phyloP scores from a whole-genome alignment of 2,797 vertebrate species.

The Poecilia velifera region DNA sequence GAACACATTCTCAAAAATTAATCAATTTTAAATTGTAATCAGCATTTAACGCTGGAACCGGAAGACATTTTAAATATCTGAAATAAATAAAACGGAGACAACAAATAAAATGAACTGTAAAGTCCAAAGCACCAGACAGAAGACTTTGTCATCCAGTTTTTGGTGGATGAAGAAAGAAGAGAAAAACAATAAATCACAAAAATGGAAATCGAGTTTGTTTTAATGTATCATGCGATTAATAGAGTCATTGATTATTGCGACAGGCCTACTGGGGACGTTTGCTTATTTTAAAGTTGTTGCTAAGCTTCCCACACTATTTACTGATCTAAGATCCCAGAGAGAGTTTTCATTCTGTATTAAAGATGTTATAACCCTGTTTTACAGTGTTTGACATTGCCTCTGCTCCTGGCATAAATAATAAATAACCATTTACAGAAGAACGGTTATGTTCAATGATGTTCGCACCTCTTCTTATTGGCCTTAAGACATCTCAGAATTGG shows the following conservation, averaged over 20 bases:
- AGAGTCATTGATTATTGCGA: background rate
- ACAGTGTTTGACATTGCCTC: background rate
- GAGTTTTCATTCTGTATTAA: background rate
- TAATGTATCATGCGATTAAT: background rate
- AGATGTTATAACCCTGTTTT: background rate
- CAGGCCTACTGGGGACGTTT: too few species aligned
- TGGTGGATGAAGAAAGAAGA: too few species aligned
- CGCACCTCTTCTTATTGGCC: background rate
- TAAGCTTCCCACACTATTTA: background rate
- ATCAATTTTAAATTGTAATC: too few species aligned
- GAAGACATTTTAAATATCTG: too few species aligned
- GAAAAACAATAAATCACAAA: too few species aligned
- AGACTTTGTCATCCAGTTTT: too few species aligned
- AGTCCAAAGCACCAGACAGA: too few species aligned
- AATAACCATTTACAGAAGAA: background rate
- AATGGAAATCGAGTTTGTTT: too few species aligned
- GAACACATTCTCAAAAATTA: too few species aligned
- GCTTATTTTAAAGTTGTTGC: background rate
- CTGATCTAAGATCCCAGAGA: background rate
- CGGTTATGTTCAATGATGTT: background rate
- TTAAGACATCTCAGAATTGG: background rate
- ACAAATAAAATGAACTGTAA: too few species aligned
- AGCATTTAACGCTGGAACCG: too few species aligned
- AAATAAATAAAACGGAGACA: too few species aligned
- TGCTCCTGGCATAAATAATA: background rate